These are phyloP conservation scores for Drosophila simulans DNA, from an alignment of 1,140 invertebrate species.

Conservation along the genomic window DNA sequence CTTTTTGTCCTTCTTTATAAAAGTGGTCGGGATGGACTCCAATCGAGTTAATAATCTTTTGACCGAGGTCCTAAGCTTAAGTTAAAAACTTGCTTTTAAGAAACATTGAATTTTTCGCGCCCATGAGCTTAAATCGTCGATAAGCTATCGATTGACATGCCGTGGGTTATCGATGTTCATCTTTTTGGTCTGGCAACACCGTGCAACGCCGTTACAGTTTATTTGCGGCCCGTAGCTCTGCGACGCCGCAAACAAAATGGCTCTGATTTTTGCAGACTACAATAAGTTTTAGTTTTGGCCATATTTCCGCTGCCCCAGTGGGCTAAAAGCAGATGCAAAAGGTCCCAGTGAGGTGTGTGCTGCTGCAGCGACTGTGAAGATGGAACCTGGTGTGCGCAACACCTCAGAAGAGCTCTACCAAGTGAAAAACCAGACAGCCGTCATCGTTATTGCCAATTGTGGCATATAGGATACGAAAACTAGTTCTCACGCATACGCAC, in stretches of 20 bases:
- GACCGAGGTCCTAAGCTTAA: too few relatives aligned
- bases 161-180: not conserved
- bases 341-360: slow-evolving; percentile 1
- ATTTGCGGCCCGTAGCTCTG: not conserved
- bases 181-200: not conserved
- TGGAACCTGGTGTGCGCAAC: not conserved
- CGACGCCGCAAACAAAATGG: slow-evolving; percentile 74
- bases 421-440: slow-evolving; percentile 29
- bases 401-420: slow-evolving; percentile 9
- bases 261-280: slow-evolving; percentile 68
- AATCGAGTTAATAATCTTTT: too few relatives aligned
- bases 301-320: not conserved
- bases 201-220: not conserved
- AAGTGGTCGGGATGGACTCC: too few relatives aligned
- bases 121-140: not conserved
- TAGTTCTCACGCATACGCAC: slow-evolving; percentile 60
- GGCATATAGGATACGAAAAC: slow-evolving; percentile 67
- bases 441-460: slow-evolving; percentile 18
- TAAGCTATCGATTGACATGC: not conserved
- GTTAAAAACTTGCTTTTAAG: not conserved
- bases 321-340: slow-evolving; percentile 20
- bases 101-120: not conserved
- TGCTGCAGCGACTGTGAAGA: slow-evolving; percentile 21
- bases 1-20: not conserved
- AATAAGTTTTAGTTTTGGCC: slow-evolving; percentile 25